Evolutionary conservation across 2,113 vertebrate genomes (phyloP).

Genomic region (Urocitellus parryii): DNA sequence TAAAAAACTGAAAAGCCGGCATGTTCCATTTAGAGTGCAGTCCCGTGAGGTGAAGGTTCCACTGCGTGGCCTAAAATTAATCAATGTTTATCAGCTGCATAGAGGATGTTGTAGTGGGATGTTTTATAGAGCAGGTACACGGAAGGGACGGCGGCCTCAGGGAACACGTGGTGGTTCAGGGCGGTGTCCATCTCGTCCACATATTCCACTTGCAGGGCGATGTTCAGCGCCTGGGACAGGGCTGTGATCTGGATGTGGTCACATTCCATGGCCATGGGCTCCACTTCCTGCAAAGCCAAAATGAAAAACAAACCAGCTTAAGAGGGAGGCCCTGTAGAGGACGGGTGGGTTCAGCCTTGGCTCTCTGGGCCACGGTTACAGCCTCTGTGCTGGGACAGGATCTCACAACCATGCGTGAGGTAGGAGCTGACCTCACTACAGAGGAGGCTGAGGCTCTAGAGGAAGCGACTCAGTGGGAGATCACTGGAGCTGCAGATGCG

Average conservation of each 20-base stretch:
- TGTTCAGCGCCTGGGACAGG: slow-evolving; percentile 88
- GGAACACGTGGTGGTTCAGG: slow-evolving; percentile 88
- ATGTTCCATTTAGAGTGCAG: slow-evolving; percentile 75
- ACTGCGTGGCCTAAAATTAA: slow-evolving; percentile 65
- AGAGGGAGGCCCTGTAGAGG: background rate
- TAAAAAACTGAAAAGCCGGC: slow-evolving; percentile 64
- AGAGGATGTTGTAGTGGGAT: slow-evolving; percentile 90
- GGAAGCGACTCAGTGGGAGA: background rate
- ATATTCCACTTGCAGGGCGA: slow-evolving; percentile 88
- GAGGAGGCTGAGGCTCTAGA: background rate
- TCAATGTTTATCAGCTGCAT: slow-evolving; percentile 77
- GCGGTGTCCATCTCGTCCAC: slow-evolving; percentile 84
- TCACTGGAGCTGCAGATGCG: background rate
- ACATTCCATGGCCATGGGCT: slow-evolving; percentile 89
- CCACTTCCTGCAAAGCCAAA: slow-evolving; percentile 87
- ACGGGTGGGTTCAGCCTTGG: background rate
- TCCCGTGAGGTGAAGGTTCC: slow-evolving; percentile 74
- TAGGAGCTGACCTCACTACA: background rate
- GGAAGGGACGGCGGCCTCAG: slow-evolving; percentile 86
- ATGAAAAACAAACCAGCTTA: background rate
- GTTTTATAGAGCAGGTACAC: slow-evolving; percentile 88
- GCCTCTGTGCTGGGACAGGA: background rate
- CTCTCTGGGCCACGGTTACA: background rate
- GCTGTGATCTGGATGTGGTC: slow-evolving; percentile 91
- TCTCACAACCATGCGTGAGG: background rate